phyloP scores from a whole-genome alignment of 1,140 invertebrate genomes.

The Tribolium castaneum region DNA sequence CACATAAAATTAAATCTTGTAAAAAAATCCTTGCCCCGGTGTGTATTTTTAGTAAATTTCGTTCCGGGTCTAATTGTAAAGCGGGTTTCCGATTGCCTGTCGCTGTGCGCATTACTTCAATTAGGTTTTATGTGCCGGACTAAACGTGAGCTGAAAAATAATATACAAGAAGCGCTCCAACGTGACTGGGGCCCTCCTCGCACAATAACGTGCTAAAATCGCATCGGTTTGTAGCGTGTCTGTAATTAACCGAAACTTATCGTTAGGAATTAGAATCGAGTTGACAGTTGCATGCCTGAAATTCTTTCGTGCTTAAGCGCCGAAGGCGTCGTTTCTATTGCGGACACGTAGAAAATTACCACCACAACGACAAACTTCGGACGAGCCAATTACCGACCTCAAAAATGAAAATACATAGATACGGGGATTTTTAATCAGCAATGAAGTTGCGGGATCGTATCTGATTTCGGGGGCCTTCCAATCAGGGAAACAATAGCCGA shows the following conservation, averaged over 20 bases:
- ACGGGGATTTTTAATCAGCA: background rate
- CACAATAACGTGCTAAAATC: background rate
- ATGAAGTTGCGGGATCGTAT: background rate
- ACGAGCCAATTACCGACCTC: slow-evolving; percentile 5
- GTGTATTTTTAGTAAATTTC: slow-evolving; percentile 31
- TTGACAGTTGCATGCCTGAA: slow-evolving; percentile 46
- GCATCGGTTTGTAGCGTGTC: slow-evolving; percentile 18
- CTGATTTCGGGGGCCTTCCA: background rate
- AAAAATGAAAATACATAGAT: background rate
- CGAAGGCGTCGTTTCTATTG: background rate
- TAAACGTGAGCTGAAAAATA: slow-evolving; percentile 38
- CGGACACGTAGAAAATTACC: slow-evolving; percentile 22
- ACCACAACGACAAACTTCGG: slow-evolving; percentile 15
- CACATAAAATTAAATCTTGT: too few species aligned
- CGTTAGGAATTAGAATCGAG: slow-evolving; percentile 47
- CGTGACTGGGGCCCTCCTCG: background rate
- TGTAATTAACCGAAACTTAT: slow-evolving; percentile 46
- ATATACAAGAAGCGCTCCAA: slow-evolving; percentile 19
- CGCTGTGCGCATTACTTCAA: slow-evolving; percentile 41
- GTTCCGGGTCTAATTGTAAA: slow-evolving; percentile 38
- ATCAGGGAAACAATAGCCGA: slow-evolving; percentile 11
- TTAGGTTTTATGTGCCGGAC: slow-evolving; percentile 40
- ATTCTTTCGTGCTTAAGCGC: slow-evolving; percentile 30
- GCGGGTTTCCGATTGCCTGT: slow-evolving; percentile 37
- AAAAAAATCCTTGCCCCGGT: background rate